Evolutionary conservation across 2,888 invertebrate genomes (phyloP).

Genomic region (Aplocera efformata): DNA sequence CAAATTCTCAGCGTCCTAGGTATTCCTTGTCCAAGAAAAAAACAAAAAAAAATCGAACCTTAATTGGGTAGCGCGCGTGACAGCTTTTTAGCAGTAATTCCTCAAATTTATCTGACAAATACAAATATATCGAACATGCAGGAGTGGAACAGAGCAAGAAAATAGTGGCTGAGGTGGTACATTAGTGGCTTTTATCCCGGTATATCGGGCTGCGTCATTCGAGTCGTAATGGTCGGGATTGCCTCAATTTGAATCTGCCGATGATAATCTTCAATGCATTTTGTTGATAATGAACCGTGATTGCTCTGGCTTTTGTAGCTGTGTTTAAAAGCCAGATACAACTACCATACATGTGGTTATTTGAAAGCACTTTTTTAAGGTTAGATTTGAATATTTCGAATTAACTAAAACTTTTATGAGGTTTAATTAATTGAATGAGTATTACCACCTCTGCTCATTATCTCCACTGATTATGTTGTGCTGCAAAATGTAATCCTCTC

Average conservation of each 20-base stretch:
- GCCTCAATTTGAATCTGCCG: constrained; percentile 62
- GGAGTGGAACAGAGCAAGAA: constrained; percentile 38
- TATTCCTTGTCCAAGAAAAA: constrained; percentile 20
- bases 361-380: too few relatives aligned
- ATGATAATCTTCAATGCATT: constrained; percentile 46
- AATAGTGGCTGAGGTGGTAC: constrained; percentile 47
- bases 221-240: constrained; percentile 64
- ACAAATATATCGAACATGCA: constrained; percentile 27
- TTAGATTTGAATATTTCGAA: too few relatives aligned
- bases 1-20: too few relatives aligned
- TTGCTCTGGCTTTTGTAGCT: constrained; percentile 18
- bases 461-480: too few relatives aligned
- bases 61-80: constrained; percentile 61
- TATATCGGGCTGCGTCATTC: constrained; percentile 63
- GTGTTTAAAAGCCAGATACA: constrained; percentile 14
- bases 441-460: too few relatives aligned
- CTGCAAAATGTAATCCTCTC: too few relatives aligned
- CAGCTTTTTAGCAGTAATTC: constrained; percentile 52
- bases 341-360: too few relatives aligned
- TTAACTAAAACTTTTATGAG: too few relatives aligned
- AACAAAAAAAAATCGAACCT: constrained; percentile 38
- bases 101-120: constrained; percentile 44
- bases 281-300: constrained; percentile 50
- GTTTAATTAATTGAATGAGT: too few relatives aligned
- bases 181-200: constrained; percentile 56